Evolutionary conservation across 2,797 vertebrate species (phyloP), one percentile per base, ranked within the genome.

Genomic region (Channallabes apus): DNA sequence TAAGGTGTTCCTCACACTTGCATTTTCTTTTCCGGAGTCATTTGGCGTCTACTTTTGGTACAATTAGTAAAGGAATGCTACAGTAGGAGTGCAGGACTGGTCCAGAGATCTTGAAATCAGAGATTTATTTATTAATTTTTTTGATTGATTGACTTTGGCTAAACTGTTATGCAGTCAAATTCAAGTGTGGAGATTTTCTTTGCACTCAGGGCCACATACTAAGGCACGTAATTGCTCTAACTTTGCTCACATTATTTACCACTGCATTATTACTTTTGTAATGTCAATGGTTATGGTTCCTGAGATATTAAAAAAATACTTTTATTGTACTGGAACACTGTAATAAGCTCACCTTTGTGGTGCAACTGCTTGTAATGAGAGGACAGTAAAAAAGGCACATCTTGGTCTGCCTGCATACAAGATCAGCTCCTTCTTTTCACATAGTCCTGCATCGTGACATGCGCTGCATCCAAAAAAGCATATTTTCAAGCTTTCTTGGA

Each of bases 351-450:
- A 80, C 14, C 24, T 46, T 27, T 64, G 6, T 62, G 59, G 14
- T 18, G 8, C 24, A 54, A 51, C 29, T 1, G 11, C 54, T 58
- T 29, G 27, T 32, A 38, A 5, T 61, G 24, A 78, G 32, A 41
- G 14, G 18, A 35, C 9, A 14, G 78, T 51, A 3, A 80, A 80
- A 80, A 64, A 27, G 32, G 6, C 77, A 46, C 38, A 2, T 80
- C 59, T 80, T 14, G 8, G 14, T 64, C 7, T 27, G 4, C 78
- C 41, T 64, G 38, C 35, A 80, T 80, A 27, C 35, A 46, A 64
- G 77, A 64, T 80, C 59, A 64, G 77, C 14, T 64, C 58, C 6
- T 80, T 64, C 35, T 79, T 79, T 79, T 64, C 38, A 80, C 35
- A 9, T 80, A 11, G 38, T 41, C 12, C 35, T 64, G 22, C 77